A percentile compares a stretch with the other conserved stretches of the same genome.
These are phyloP conservation scores for Morpho helenor DNA, from an alignment of 2,888 invertebrate species.

Conservation along the genomic window DNA sequence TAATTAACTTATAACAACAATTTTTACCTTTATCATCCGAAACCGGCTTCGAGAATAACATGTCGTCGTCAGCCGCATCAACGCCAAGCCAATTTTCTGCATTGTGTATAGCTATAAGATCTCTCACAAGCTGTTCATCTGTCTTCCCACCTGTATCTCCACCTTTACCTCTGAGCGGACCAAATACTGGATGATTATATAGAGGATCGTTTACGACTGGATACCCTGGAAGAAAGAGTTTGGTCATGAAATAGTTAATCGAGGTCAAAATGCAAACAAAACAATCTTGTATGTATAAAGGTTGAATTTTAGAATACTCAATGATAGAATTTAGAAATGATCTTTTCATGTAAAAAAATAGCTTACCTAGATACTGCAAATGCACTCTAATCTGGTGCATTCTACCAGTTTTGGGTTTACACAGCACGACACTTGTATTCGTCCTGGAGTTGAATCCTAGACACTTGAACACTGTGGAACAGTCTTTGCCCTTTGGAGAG, in stretches of 20 bases:
- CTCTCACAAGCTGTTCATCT: constrained; percentile 92
- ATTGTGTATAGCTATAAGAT: constrained; percentile 94
- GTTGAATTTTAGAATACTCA: too few species aligned
- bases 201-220: constrained; percentile 98
- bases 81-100: constrained; percentile 96
- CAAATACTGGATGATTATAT: constrained; percentile 98
- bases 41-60: constrained; percentile 88
- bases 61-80: constrained; percentile 91
- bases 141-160: constrained; percentile 93
- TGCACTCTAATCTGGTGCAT: constrained; percentile 99
- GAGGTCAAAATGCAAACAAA: too few species aligned
- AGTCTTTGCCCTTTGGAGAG: constrained; percentile 94
- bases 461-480: constrained; percentile 93
- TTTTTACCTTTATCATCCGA: constrained; percentile 81
- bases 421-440: constrained; percentile 94
- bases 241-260: background rate
- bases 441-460: constrained; percentile 93
- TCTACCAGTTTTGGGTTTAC: constrained; percentile 96
- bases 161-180: constrained; percentile 93
- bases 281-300: too few species aligned
- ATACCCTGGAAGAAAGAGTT: constrained; percentile 79
- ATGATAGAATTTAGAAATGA: too few species aligned
- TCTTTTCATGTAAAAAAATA: background rate
- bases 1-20: too few species aligned
- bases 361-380: constrained; percentile 95